Base-by-base conservation (phyloP, 2,797 vertebrate genomes). In the Centroberyx gerrardi region DNA sequence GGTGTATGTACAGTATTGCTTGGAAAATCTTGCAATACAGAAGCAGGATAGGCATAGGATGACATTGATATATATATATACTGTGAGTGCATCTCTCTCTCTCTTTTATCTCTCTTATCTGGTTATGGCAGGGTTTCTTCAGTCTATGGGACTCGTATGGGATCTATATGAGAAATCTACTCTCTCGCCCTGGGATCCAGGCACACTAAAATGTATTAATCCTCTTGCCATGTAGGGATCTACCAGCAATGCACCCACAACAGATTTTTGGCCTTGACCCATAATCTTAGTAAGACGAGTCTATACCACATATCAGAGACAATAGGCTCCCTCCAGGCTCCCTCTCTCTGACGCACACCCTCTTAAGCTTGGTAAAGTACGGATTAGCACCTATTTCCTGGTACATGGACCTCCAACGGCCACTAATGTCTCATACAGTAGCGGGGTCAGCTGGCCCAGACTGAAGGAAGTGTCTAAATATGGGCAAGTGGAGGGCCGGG, bases 401-500 rank as follows among this genome's bases (percentile, higher is more conserved):
- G 81, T 85, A 87, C 71, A 72, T 29, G 42, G 48, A 82, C 75
- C 77, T 76, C 76, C 46, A 64, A 14, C 17, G 46, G 71, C 27
- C 49, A 69, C 74, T 78, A 61, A 80, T 80, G 52, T 72, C 78
- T 81, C 74, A 55, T 84, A 80, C 81, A 80, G 86, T 81, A 86
- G 62, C 14, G 4, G 74, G 74, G 81, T 88, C 78, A 87, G 81
- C 79, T 83, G 81, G 77, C 51, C 73, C 67, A 28, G 78, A 82
- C 44, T 78, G 78, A 86, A 93, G 91, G 91, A 93, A 94, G 90
- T 80, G 76, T 83, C 94, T 93, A 92, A 93, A 94, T 94, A 93
- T 87, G 93, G 93, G 80, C 75, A 86, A 87, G 84, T 29, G 66
- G 69, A 55, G 42, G 83, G 61, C 44, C 51, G 48, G 58, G 74